Evolutionary conservation across 2,113 vertebrate genomes (phyloP).

Genomic region (Accipiter virgatus): DNA sequence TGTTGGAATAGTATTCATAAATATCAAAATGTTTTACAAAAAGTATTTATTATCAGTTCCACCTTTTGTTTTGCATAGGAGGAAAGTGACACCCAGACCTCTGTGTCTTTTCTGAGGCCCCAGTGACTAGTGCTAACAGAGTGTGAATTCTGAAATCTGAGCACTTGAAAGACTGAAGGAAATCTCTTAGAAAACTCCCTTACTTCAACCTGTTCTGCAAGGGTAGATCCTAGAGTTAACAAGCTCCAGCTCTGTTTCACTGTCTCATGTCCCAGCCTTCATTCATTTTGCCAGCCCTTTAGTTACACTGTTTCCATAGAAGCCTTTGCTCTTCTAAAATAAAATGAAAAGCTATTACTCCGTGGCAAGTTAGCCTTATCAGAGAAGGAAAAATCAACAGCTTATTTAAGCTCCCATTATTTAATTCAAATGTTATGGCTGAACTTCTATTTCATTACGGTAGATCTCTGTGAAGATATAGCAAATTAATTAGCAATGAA

Average conservation of each 20-base stretch:
- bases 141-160: not conserved
- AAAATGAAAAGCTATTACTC: not conserved
- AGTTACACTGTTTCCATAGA: not conserved
- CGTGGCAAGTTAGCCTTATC: constrained; percentile 22
- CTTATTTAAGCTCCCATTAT: constrained; percentile 29
- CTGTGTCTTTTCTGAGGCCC: not conserved
- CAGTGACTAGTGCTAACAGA: not conserved
- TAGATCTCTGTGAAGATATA: not conserved
- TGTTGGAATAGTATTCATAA: not conserved
- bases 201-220: not conserved
- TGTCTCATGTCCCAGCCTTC: not conserved
- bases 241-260: not conserved
- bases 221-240: not conserved
- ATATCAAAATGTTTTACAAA: not conserved
- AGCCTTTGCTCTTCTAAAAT: not conserved
- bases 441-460: not conserved
- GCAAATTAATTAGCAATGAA: constrained; percentile 59
- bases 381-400: constrained; percentile 33
- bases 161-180: not conserved
- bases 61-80: not conserved
- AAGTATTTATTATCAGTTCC: not conserved
- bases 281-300: not conserved
- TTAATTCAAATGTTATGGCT: constrained; percentile 13
- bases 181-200: not conserved
- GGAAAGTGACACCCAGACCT: not conserved